Evolutionary conservation across 1,140 invertebrate species (phyloP).

Genomic region (Sitobion miscanthi): DNA sequence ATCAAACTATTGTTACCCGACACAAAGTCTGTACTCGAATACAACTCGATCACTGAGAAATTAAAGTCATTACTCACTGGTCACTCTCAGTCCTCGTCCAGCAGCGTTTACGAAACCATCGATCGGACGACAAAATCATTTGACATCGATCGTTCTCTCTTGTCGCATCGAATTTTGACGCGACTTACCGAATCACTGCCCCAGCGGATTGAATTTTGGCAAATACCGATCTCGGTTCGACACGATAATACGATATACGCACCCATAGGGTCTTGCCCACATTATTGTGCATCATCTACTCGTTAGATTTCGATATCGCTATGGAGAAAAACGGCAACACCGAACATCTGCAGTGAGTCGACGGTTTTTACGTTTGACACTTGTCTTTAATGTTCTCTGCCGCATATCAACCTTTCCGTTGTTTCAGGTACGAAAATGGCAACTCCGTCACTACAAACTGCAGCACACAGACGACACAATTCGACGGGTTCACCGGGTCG

Average conservation of each 20-base stretch:
- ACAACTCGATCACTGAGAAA: too few relatives aligned
- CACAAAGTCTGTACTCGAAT: too few relatives aligned
- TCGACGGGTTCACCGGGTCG: neutral
- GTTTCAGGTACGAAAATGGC: conserved; percentile 32
- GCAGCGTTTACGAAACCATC: neutral
- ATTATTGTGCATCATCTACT: neutral
- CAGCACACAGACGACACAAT: neutral
- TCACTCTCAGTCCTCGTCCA: neutral
- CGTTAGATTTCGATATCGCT: neutral
- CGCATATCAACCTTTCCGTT: neutral
- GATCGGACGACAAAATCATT: neutral
- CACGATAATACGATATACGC: neutral
- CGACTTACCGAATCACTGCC: neutral
- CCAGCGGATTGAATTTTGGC: neutral
- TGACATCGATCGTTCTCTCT: neutral
- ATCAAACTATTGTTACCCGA: too few relatives aligned
- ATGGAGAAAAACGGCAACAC: conserved; percentile 4
- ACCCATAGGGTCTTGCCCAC: neutral
- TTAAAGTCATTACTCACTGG: neutral
- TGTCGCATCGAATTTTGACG: neutral
- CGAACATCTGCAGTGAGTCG: neutral
- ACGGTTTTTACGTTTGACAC: neutral
- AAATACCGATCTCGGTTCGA: neutral
- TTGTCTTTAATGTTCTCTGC: neutral
- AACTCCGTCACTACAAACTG: neutral